These are phyloP conservation scores for Trachurus trachurus DNA, from an alignment of 2,797 vertebrate species.

Conservation along the genomic window DNA sequence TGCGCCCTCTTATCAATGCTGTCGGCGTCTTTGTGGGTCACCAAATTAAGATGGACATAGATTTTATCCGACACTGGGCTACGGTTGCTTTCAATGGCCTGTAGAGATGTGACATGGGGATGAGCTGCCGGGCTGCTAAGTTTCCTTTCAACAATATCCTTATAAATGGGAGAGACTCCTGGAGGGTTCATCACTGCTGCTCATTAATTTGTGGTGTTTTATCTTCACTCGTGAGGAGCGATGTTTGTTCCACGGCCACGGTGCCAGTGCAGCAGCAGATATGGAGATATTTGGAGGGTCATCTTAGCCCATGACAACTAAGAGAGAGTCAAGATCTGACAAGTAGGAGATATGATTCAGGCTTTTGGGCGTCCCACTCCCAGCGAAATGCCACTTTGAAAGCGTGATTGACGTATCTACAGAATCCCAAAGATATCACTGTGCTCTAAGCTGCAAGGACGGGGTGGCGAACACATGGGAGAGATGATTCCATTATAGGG, in stretches of 20 bases:
- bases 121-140: not conserved
- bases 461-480: not conserved
- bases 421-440: not conserved
- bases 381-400: constrained; percentile 46
- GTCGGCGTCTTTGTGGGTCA: constrained; percentile 40
- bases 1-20: constrained; percentile 46
- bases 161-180: not conserved
- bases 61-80: constrained; percentile 46
- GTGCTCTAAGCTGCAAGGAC: not conserved
- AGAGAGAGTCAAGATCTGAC: constrained; percentile 39
- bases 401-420: constrained; percentile 37
- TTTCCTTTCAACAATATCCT: not conserved
- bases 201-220: not conserved
- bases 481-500: constrained; percentile 9
- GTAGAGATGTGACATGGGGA: not conserved
- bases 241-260: no score
- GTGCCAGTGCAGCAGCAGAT: no score
- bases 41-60: constrained; percentile 60
- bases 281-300: constrained; percentile 9
- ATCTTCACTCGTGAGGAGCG: not conserved
- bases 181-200: no score
- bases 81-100: not conserved
- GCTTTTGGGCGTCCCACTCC: not conserved
- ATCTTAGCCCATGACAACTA: not conserved
- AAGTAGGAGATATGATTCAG: constrained; percentile 9